Evolutionary conservation across 2,888 invertebrate genomes (phyloP).

Genomic region (Brassicogethes aeneus): DNA sequence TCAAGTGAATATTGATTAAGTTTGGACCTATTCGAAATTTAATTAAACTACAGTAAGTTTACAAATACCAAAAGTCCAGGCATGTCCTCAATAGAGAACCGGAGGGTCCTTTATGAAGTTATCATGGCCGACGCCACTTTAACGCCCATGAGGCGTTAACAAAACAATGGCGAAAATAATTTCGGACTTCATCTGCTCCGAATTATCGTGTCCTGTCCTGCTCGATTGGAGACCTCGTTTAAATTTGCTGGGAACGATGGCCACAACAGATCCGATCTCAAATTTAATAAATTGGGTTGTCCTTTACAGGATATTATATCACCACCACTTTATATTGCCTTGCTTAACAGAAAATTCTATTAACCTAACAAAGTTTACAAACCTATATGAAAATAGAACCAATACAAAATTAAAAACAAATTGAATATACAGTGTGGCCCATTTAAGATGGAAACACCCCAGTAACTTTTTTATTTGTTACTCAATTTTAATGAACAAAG

Average conservation of each 20-base stretch:
- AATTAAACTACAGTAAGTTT: conserved; percentile 3
- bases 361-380: no score
- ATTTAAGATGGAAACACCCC: no score
- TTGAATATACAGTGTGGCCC: no score
- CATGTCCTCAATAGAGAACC: not conserved
- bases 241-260: not conserved
- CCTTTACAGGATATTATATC: conserved; percentile 1
- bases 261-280: not conserved
- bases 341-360: conserved; percentile 2
- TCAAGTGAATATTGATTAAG: conserved; percentile 3
- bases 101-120: not conserved
- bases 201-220: not conserved
- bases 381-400: no score
- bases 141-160: not conserved
- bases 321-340: conserved; percentile 2
- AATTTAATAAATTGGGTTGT: not conserved
- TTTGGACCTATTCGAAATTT: conserved; percentile 4
- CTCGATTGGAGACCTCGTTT: not conserved
- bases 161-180: not conserved
- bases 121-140: not conserved
- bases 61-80: not conserved
- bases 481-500: no score
- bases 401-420: no score
- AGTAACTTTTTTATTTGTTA: no score
- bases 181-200: not conserved